Evolutionary conservation across 2,797 vertebrate species (phyloP), one percentile per base, ranked within the genome.

Genomic region (Lepus oiostolus): DNA sequence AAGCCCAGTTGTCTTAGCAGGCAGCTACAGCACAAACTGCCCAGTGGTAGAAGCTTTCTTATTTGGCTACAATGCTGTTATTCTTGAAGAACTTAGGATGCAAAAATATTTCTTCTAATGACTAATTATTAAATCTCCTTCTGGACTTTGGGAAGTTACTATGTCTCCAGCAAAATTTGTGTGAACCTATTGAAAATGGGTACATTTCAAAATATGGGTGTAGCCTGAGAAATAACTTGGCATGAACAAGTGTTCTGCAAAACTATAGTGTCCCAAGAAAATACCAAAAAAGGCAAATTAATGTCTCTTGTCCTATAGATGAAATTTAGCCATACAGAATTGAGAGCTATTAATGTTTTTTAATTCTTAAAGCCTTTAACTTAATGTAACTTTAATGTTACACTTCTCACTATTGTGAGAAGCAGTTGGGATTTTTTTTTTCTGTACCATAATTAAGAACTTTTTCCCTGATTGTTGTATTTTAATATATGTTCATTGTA

Each of bases 161-260:
- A 38, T 38, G 28, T 60, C 90, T 71, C 50, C 77, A 90, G 38
- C 35, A 68, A 38, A 82, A 92, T 91, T 72, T 90, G 38, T 92
- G 60, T 84, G 62, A 71, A 22, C 32, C 50, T 85, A 14, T 63
- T 88, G 60, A 74, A 91, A 94, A 50, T 68, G 35, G 52, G 42
- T 32, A 4, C 30, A 50, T 70, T 89, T 82, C 42, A 91, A 24
- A 85, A 65, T 77, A 60, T 72, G 28, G 50, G 4, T 42, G 16
- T 38, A 86, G 5, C n/a, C 81, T 90, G 7, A 82, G 35, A 17
- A 71, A 67, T 92, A 32, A 72, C 32, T 89, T 92, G 47, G 63
- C 32, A 38, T 1, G 0, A 79, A 77, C 24, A 70, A 21, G 5
- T 81, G 30, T 75, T 65, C 68, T 81, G 24, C 38, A 85, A 75